Evolutionary conservation across 2,113 vertebrate species (phyloP), one percentile per base, ranked within the genome.

Genomic region (Gallinago jamesoni): DNA sequence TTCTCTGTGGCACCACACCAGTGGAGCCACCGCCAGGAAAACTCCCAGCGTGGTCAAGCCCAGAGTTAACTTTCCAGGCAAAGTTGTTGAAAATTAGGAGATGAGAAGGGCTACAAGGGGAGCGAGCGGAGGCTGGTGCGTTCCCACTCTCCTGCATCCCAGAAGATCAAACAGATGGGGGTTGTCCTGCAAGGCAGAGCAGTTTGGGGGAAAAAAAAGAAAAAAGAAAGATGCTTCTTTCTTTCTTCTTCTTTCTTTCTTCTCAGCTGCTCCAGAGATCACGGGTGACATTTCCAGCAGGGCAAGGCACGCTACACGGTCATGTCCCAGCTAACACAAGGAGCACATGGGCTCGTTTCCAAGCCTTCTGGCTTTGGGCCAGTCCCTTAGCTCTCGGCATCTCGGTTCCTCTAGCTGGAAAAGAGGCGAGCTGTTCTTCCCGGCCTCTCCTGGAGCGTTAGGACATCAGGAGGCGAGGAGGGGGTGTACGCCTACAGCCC

Each of bases 221-320:
- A 45, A 33, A 27, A 25, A 19, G 47, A 47, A 50, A 50, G 48
- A 39, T 53, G 66, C 2, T 68, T 53, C 48, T 79, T 75, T 73
- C 39, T 39, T 39, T 39, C 12, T 39, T 39, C 39, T 39, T 39
- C 39, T 39, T 39, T 39, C 39, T 39, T 39, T 84, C 48, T 41
- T 39, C 60, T 41, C 27, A 20, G 60, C 64, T 74, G 59, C 82
- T 89, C 33, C 89, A 47, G 87, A 84, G 84, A 64, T 43, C 47
- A 23, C 1, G 74, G 82, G 87, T 94, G 93, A 89, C 70, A 28
- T 86, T 93, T 93, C 93, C 94, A 96, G 92, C 79, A 73, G 89
- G 90, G 67, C 85, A 86, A 63, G 78, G 90, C 94, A 74, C 4
- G 23, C 69, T 79, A 41, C 83, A 30, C 22, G 28, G 72, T 80